A percentile compares a stretch with the other conserved stretches of the same genome.
These are phyloP conservation scores for Grallaria varia DNA, from an alignment of 2,113 vertebrate genomes.

Conservation along the genomic window DNA sequence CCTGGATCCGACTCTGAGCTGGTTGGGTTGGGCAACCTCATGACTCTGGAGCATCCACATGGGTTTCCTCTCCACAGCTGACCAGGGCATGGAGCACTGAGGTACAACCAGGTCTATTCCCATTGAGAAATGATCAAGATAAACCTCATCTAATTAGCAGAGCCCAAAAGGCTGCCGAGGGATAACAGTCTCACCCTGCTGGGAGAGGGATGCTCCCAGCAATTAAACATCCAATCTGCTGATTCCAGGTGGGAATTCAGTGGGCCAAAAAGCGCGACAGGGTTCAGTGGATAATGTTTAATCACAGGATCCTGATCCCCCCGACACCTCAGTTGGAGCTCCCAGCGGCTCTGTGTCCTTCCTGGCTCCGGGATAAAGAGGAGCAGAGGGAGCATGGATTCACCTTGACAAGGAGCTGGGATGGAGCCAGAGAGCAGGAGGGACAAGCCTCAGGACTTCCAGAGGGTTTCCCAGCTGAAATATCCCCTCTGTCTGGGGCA, in stretches of 20 bases:
- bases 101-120: background rate
- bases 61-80: background rate
- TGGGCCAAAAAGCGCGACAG: background rate
- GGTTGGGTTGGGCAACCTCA: background rate
- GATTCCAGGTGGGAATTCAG: background rate
- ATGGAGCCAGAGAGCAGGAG: background rate
- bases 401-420: background rate
- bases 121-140: background rate
- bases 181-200: background rate
- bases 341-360: background rate
- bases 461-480: background rate
- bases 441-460: rapidly evolving
- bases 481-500: rapidly evolving
- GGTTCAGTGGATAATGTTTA: background rate
- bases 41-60: background rate
- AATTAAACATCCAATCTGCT: background rate
- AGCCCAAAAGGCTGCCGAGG: background rate
- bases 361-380: background rate
- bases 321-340: background rate
- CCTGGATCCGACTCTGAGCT: background rate
- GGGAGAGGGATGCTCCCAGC: no score
- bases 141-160: background rate
- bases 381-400: background rate
- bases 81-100: background rate
- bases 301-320: background rate